phyloP scores from a whole-genome alignment of 1,140 invertebrate species.

The Cotesia vestalis region DNA sequence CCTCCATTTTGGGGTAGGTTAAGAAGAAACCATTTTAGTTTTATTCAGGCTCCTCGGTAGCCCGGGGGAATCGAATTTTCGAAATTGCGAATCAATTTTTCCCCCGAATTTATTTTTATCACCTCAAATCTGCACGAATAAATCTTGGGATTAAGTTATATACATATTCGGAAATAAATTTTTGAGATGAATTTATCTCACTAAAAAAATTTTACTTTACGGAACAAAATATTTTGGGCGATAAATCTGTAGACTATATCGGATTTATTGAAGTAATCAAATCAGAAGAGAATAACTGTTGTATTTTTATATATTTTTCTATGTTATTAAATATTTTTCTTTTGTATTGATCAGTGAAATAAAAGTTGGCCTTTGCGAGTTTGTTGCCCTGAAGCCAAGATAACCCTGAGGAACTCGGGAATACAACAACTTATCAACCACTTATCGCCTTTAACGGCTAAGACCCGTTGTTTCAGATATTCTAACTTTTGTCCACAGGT shows the following conservation, averaged over 20 bases:
- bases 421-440: slow-evolving; percentile 42
- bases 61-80: slow-evolving; percentile 16
- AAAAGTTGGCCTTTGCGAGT: slow-evolving; percentile 34
- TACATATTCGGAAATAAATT: too few relatives aligned
- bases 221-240: too few relatives aligned
- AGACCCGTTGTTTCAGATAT: slow-evolving; percentile 31
- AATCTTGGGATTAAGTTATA: too few relatives aligned
- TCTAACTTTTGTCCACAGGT: slow-evolving; percentile 35
- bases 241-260: too few relatives aligned
- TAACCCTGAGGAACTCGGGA: slow-evolving; percentile 43
- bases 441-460: slow-evolving; percentile 39
- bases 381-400: slow-evolving; percentile 43
- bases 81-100: slow-evolving; percentile 27
- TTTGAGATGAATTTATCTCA: too few relatives aligned
- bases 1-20: slow-evolving; percentile 40
- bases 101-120: background rate
- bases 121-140: background rate
- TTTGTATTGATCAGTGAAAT: slow-evolving; percentile 22
- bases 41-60: background rate
- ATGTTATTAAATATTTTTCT: slow-evolving; percentile 22
- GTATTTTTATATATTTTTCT: slow-evolving; percentile 14
- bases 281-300: background rate
- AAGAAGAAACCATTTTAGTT: slow-evolving; percentile 29
- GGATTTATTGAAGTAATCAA: too few relatives aligned
- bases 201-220: too few relatives aligned